Percentiles rank a stretch among this genome's conserved stretches.
These are phyloP conservation scores for Ammodytes marinus DNA, from an alignment of 2,113 vertebrate genomes.

Conservation along the genomic window DNA sequence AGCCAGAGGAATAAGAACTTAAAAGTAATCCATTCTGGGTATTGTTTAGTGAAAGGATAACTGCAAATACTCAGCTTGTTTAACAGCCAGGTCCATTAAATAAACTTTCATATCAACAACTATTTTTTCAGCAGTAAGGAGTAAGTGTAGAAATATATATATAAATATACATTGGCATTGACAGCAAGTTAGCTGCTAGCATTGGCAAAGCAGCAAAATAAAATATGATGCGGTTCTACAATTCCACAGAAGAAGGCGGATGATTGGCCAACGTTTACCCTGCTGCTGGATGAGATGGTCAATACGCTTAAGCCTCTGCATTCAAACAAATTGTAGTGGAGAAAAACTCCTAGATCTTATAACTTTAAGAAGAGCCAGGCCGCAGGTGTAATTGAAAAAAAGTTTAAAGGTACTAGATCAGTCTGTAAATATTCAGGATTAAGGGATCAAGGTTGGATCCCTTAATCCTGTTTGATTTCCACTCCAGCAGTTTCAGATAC, in stretches of 20 bases:
- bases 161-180: neutral
- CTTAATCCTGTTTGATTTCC: neutral
- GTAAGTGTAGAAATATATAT: neutral
- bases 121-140: neutral
- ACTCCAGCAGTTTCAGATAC: neutral
- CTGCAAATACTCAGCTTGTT: neutral
- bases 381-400: neutral
- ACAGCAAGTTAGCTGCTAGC: neutral
- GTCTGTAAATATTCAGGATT: neutral
- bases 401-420: neutral
- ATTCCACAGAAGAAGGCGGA: neutral
- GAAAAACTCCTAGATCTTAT: neutral
- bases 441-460: neutral
- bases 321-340: neutral
- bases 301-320: neutral
- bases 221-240: constrained; percentile 10
- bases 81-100: neutral
- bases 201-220: constrained; percentile 19
- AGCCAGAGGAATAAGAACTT: neutral
- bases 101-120: constrained; percentile 4
- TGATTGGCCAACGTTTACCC: neutral
- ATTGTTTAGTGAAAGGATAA: neutral
- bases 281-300: neutral
- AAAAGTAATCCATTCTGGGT: neutral
- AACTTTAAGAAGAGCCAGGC: neutral